phyloP scores from a whole-genome alignment of 2,113 vertebrate species.

The Mola mola region DNA sequence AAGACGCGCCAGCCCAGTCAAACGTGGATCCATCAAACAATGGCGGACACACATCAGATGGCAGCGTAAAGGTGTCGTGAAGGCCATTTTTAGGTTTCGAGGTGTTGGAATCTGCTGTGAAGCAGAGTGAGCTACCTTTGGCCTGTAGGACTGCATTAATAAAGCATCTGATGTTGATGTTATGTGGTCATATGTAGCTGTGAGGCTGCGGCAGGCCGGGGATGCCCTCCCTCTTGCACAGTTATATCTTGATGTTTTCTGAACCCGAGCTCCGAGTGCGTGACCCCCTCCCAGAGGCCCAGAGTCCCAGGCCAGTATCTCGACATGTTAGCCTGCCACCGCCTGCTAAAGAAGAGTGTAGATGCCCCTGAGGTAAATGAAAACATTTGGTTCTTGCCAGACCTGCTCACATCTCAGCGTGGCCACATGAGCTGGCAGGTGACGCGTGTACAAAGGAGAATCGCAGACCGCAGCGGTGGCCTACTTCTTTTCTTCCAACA shows the following conservation, averaged over 20 bases:
- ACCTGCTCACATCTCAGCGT: slow-evolving; percentile 75
- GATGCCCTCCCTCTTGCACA: slow-evolving; percentile 4
- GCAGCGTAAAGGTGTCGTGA: slow-evolving; percentile 56
- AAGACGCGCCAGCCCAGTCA: slow-evolving; percentile 60
- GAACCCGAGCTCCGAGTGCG: slow-evolving; percentile 52
- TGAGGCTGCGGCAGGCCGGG: neutral
- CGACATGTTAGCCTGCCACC: slow-evolving; percentile 73
- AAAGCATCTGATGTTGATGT: slow-evolving; percentile 11
- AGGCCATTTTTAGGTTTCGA: slow-evolving; percentile 58
- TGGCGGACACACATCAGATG: slow-evolving; percentile 56
- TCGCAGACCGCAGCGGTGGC: slow-evolving; percentile 67
- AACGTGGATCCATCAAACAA: slow-evolving; percentile 63
- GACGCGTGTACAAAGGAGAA: slow-evolving; percentile 73
- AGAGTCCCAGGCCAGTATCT: slow-evolving; percentile 64
- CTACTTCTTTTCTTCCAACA: slow-evolving; percentile 73
- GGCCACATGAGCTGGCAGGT: slow-evolving; percentile 78
- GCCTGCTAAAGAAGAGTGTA: slow-evolving; percentile 70
- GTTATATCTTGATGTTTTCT: slow-evolving; percentile 57
- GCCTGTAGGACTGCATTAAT: slow-evolving; percentile 6
- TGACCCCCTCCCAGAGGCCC: slow-evolving; percentile 71
- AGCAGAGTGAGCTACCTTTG: slow-evolving; percentile 35
- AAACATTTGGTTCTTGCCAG: slow-evolving; percentile 81
- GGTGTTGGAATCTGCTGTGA: slow-evolving; percentile 42
- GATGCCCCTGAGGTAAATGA: slow-evolving; percentile 79
- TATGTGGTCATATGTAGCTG: slow-evolving; percentile 8